Base-by-base conservation (phyloP, 2,888 invertebrate genomes). In the Antheraea yamamai region DNA sequence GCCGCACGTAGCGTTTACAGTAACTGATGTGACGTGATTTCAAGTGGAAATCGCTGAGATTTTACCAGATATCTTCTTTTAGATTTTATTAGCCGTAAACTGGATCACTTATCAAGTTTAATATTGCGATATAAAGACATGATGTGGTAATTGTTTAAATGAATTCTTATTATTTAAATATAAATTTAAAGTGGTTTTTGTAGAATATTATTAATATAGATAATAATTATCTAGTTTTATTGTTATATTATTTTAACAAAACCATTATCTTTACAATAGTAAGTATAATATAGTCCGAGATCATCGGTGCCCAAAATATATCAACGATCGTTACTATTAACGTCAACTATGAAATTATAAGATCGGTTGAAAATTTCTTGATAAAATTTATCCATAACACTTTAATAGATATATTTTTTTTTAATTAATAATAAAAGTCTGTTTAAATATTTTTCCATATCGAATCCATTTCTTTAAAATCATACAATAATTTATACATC, bases 1-100 rank as follows among this genome's bases (percentile, higher is more conserved):
- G 78, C 74, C 77, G 73, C 75, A 75, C 75, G 80, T 79, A 80
- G 74, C 76, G 74, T 81, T 82, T 79, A 82, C 82, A 78, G 81
- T 75, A 75, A 75, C 68, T 68, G 75, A 77, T 76, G 77, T 79
- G 73, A 75, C 76, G 84, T 81, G 84, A 84, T 83, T 77, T 81
- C 81, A 58, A 74, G 77, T 73, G 78, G 79, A 75, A 73, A 75
- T 75, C 70, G 39, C 58, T 70, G 39, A 35, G 74, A 72, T 75
- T 30, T 51, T 75, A 75, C 58, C 74, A 47, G 70, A 70, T 18
- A 47, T 14, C 20, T 23, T 39, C 58, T 71, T 70, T 70, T 64
- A 71, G 71, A 26, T 58, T 71, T 75, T 75, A 74, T 75, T 72
- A 55, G 64, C 47, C 58, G 72, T 68, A 70, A 66, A 58, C 39